These are phyloP conservation scores for Cephus spinipes DNA, from an alignment of 2,888 invertebrate species.

Conservation along the genomic window DNA sequence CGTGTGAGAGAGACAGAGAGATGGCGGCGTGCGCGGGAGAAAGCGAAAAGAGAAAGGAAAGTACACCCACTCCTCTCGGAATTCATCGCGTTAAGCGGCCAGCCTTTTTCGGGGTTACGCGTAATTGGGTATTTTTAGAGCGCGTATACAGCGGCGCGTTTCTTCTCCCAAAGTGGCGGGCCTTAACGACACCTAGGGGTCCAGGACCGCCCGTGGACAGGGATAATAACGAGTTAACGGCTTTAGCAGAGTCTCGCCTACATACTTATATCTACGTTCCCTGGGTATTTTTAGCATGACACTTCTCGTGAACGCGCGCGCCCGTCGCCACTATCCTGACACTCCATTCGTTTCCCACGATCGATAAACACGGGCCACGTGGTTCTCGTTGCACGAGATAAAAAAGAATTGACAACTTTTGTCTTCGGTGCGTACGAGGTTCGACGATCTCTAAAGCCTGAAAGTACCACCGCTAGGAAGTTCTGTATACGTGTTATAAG, in stretches of 20 bases:
- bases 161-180: not conserved
- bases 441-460: not conserved
- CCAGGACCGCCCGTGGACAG: not conserved
- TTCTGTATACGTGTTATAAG: not conserved
- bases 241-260: slow-evolving; percentile 14
- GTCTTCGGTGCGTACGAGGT: not conserved
- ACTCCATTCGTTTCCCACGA: slow-evolving; percentile 22
- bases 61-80: not conserved
- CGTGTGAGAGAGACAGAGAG: slow-evolving; percentile 17
- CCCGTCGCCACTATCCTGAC: slow-evolving; percentile 14
- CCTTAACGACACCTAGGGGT: not conserved
- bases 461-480: not conserved
- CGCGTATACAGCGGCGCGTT: not conserved
- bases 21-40: slow-evolving; percentile 4
- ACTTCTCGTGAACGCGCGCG: slow-evolving; percentile 4
- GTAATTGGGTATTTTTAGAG: not conserved
- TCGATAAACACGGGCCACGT: not conserved
- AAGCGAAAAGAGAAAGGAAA: not conserved
- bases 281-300: not conserved
- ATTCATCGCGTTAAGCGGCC: not conserved
- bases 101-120: not conserved
- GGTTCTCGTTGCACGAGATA: not conserved
- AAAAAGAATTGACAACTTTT: not conserved
- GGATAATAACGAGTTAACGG: slow-evolving; percentile 22
- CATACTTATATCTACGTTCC: not conserved